Evolutionary conservation across 2,113 vertebrate species (phyloP).

Genomic region (Corydoras sp.): DNA sequence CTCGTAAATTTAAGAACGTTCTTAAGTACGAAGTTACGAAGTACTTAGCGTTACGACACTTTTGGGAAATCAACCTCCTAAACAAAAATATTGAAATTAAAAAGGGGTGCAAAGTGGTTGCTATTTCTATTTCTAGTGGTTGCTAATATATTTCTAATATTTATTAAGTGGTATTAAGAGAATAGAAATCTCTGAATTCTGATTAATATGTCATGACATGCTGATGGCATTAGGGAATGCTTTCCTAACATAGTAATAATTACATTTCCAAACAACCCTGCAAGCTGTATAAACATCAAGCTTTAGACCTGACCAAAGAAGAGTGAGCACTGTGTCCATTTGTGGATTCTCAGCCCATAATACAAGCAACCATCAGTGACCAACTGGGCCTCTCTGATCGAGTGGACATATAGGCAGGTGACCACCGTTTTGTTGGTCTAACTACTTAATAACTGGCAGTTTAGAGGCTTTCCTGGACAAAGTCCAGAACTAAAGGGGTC

Average conservation of each 20-base stretch:
- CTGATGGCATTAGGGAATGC: conserved; percentile 43
- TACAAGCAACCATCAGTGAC: conserved; percentile 33
- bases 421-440: conserved; percentile 77
- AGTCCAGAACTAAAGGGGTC: conserved; percentile 83
- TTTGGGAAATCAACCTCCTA: too few relatives aligned
- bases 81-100: too few relatives aligned
- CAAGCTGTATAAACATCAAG: conserved; percentile 60
- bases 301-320: conserved; percentile 46
- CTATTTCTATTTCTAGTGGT: too few relatives aligned
- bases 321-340: conserved; percentile 46
- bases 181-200: too few relatives aligned
- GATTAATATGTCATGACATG: conserved; percentile 34
- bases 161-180: too few relatives aligned
- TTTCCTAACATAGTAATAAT: conserved; percentile 58
- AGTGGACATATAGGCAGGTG: conserved; percentile 74
- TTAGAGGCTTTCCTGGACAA: conserved; percentile 93
- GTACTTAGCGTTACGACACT: too few relatives aligned
- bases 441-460: conserved; percentile 98
- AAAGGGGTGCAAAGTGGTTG: too few relatives aligned
- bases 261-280: conserved; percentile 45
- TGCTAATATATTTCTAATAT: too few relatives aligned
- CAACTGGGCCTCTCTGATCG: conserved; percentile 53
- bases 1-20: too few relatives aligned
- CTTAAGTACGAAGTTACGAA: too few relatives aligned
- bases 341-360: conserved; percentile 23